phyloP scores from a whole-genome alignment of 2,113 vertebrate species.

The Mus spicilegus region DNA sequence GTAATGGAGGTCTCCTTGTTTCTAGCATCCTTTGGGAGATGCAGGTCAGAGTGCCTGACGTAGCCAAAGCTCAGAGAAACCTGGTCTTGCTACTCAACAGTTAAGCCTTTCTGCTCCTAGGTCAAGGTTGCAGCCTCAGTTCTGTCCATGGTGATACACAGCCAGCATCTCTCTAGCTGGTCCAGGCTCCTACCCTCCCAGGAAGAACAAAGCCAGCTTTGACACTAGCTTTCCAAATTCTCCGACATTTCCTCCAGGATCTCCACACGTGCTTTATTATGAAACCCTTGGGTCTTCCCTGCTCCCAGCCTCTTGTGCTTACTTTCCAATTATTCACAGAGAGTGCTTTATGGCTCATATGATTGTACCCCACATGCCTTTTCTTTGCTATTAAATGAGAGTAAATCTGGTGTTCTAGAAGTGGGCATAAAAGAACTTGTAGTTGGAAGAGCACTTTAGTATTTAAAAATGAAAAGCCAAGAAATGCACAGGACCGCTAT shows the following conservation, averaged over 20 bases:
- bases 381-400: not conserved
- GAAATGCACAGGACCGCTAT: not conserved
- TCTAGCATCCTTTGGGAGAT: not conserved
- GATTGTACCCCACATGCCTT: not conserved
- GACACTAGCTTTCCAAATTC: not conserved
- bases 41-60: not conserved
- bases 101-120: not conserved
- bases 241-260: not conserved
- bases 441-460: not conserved
- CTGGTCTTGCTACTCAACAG: not conserved
- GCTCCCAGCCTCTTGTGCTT: not conserved
- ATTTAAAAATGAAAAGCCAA: constrained; percentile 31
- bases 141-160: fast-evolving
- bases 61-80: not conserved
- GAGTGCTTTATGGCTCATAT: not conserved
- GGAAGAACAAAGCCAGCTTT: not conserved
- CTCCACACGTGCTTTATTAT: not conserved
- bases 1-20: not conserved
- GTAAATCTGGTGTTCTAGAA: not conserved
- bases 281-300: not conserved
- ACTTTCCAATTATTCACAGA: not conserved
- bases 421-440: not conserved
- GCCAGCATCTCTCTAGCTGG: not conserved
- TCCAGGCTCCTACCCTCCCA: not conserved
- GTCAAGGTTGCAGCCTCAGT: not conserved